Evolutionary conservation across 2,888 invertebrate species (phyloP), one percentile per base, ranked within the genome.

Genomic region (Oligia fasciuncula): DNA sequence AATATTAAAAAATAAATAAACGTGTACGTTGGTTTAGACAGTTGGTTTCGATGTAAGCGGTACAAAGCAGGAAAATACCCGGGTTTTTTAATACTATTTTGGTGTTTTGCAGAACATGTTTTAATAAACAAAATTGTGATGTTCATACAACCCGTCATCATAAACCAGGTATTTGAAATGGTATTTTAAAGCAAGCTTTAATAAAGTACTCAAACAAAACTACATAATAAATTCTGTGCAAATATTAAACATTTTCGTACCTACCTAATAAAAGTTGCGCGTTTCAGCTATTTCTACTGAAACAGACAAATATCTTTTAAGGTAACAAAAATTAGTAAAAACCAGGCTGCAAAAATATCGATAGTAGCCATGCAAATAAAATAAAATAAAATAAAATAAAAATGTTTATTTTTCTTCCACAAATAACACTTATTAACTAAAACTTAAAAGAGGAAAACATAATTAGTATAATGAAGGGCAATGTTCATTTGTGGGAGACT

Each of bases 131-230:
- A 63, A 70, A 70, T 65, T n/a, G 4, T 54, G 40, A 19, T 54
- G 62, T 70, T 60, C 23, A 62, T n/a, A 62, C 23, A 62, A 62
- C 14, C 35, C 14, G 43, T 51, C 51, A 51, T 19, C 19, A 19
- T 68, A 68, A 68, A 35, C 11, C n/a, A 23, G 29, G 23, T 67
- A 17, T 68, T 68, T 17, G 11, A 49, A 69, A 69, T 17, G 8
- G 6, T 51, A 67, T 79, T 76, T 79, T 69, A n/a, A 51, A 62
- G 4, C 4, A 35, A 79, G 35, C 14, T 69, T 62, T 43, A 35
- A n/a, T 68, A 67, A 62, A 75, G 17, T 35, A 13, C 29, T 23
- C 5, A 23, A n/a, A 13, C 2, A 9, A 29, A 62, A 51, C 23
- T 17, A 35, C 29, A 0, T 29, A 35, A 49, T 4, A n/a, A 29